A percentile compares a stretch with the other conserved stretches of the same genome.
Evolutionary conservation across 2,888 invertebrate species (phyloP).

Genomic region (Sinelater perroti): DNA sequence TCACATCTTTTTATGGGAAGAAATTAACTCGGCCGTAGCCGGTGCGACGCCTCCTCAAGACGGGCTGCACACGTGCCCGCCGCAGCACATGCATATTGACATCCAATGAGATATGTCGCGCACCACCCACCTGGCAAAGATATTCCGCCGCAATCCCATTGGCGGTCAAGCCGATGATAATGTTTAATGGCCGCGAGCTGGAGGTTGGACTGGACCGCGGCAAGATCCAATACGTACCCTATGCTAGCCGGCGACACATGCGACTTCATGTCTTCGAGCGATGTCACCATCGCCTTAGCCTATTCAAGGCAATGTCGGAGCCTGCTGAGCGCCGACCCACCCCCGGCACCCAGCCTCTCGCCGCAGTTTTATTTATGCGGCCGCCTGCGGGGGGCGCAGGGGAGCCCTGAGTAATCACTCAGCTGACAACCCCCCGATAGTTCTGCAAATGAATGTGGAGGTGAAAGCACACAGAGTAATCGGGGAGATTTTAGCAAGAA

Average conservation of each 20-base stretch:
- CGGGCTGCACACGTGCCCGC: not conserved
- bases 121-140: constrained; percentile 47
- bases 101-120: constrained; percentile 50
- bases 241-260: constrained; percentile 22
- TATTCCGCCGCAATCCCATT: constrained; percentile 46
- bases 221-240: constrained; percentile 42
- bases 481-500: too few species aligned
- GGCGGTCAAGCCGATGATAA: constrained; percentile 52
- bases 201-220: constrained; percentile 54
- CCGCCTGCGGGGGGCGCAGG: too few species aligned
- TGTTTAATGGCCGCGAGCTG: constrained; percentile 58
- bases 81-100: constrained; percentile 32
- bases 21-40: too few species aligned
- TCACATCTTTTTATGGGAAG: too few species aligned
- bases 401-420: too few species aligned
- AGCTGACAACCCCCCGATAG: too few species aligned
- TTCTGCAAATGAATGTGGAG: too few species aligned
- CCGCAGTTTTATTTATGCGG: too few species aligned
- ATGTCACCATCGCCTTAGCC: constrained; percentile 11
- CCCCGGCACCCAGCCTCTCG: too few species aligned
- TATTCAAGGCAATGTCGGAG: not conserved
- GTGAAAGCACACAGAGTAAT: too few species aligned
- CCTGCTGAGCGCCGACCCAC: not conserved
- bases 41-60: too few species aligned
- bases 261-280: constrained; percentile 13